Conservation (phyloP, 2,888 invertebrate genomes). For the Hecatera dysodea region DNA sequence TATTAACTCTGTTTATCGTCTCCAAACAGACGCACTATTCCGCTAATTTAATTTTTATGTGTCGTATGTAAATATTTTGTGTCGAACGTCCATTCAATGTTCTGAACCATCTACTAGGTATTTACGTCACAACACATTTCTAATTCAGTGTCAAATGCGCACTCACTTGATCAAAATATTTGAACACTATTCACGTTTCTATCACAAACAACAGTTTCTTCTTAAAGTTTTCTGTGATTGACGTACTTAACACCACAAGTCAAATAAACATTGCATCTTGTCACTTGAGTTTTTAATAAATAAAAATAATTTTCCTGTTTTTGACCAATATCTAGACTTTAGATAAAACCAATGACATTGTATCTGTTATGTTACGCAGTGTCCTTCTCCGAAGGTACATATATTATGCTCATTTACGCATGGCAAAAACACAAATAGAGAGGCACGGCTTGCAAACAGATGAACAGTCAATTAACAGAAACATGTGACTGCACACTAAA, state of each 20-base stretch:
- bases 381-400: slow-evolving; percentile 28
- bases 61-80: slow-evolving; percentile 34
- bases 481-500: slow-evolving; percentile 21
- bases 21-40: slow-evolving; percentile 18
- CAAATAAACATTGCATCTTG: slow-evolving; percentile 62
- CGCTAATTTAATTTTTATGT: slow-evolving; percentile 29
- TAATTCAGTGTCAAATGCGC: slow-evolving; percentile 62
- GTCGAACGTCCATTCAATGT: slow-evolving; percentile 31
- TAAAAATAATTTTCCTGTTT: slow-evolving; percentile 59
- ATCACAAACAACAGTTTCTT: slow-evolving; percentile 38
- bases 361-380: slow-evolving; percentile 9
- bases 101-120: slow-evolving; percentile 17
- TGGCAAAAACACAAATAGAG: slow-evolving; percentile 31
- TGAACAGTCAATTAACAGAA: slow-evolving; percentile 30
- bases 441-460: not conserved
- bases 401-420: slow-evolving; percentile 6
- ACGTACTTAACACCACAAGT: slow-evolving; percentile 70
- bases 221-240: slow-evolving; percentile 58
- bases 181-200: slow-evolving; percentile 45
- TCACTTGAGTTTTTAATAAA: slow-evolving; percentile 31
- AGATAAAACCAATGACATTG: slow-evolving; percentile 36
- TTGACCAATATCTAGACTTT: not conserved
- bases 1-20: slow-evolving; percentile 17
- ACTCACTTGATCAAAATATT: slow-evolving; percentile 55
- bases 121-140: slow-evolving; percentile 51